Percentiles rank a stretch among this genome's conserved stretches.
phyloP scores from a whole-genome alignment of 2,888 invertebrate genomes.

The Stegophylla sp. region DNA sequence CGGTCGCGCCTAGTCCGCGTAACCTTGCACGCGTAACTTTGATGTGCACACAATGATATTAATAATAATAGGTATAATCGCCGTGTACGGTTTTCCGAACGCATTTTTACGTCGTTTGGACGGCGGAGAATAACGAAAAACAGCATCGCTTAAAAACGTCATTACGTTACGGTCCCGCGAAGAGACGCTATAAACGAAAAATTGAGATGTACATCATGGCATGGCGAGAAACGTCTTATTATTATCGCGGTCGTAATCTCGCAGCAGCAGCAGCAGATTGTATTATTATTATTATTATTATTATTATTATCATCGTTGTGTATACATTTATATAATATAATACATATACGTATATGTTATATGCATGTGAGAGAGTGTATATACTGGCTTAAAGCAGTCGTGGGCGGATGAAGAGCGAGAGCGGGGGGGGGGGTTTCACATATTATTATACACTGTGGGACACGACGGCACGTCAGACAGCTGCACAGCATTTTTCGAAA shows the following conservation, averaged over 20 bases:
- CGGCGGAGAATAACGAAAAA: too few relatives aligned
- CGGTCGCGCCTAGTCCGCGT: too few relatives aligned
- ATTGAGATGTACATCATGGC: slow-evolving; percentile 34
- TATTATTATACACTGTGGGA: slow-evolving; percentile 9
- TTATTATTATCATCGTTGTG: not conserved
- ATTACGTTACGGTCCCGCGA: too few relatives aligned
- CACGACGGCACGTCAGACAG: slow-evolving; percentile 26
- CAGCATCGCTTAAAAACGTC: too few relatives aligned
- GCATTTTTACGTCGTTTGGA: too few relatives aligned
- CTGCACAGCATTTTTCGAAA: slow-evolving; percentile 43
- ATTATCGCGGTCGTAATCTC: slow-evolving; percentile 42
- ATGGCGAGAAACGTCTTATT: slow-evolving; percentile 47
- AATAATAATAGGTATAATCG: too few relatives aligned
- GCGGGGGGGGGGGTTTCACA: not conserved
- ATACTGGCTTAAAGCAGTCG: not conserved
- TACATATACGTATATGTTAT: slow-evolving; percentile 36
- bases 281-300: slow-evolving; percentile 34
- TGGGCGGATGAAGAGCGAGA: not conserved
- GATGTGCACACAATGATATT: too few relatives aligned
- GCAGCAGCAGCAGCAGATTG: not conserved
- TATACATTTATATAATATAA: not conserved
- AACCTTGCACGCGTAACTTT: too few relatives aligned
- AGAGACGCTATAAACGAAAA: slow-evolving; percentile 9
- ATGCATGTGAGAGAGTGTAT: too few relatives aligned
- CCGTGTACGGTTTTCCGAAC: too few relatives aligned